Evolutionary conservation across 2,113 vertebrate genomes (phyloP), one percentile per base, ranked within the genome.

Genomic region (Tamias sibiricus): DNA sequence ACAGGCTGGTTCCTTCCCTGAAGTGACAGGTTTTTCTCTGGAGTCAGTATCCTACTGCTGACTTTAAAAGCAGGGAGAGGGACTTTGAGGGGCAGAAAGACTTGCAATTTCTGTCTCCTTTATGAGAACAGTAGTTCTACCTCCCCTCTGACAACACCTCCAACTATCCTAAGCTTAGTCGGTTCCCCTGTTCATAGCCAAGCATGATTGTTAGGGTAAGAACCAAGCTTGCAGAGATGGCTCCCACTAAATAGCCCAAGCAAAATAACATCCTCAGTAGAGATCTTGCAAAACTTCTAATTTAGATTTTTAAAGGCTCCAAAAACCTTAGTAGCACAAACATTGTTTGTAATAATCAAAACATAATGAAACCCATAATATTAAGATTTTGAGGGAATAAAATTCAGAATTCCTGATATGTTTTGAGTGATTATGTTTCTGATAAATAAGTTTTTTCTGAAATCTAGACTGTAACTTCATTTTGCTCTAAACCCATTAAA

Each of bases 311-410:
- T 86, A 97, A 87, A 83, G 22, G 2, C 52, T 59, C n/a, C 22
- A 47, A 79, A 86, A 76, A 2, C 5, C 64, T 71, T 28, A 79
- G 35, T 82, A 85, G n/a, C 6, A 77, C 47, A 85, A 72, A 82
- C 42, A 94, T 75, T 54, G 90, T 72, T 87, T 87, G 85, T 81
- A 59, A 87, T n/a, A 92, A 77, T 87, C 66, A 93, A 96, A 95
- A 93, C 19, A 90, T 32, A 95, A 71, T 72, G 66, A 92, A 79
- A 8, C 83, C 47, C 79, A 87, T 54, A 68, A 76, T 68, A 77
- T 84, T 89, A 91, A 94, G 71, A 93, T 91, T 93, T 64, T 90
- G 37, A 94, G 32, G 86, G 1, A 37, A 84, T 42, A 89, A 93
- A 96, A 97, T 59, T 79, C 4, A 64, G 37, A 26, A 44, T 35